Evolutionary conservation across 2,888 invertebrate species (phyloP), one percentile per base, ranked within the genome.

Genomic region (Coleophora deauratella): DNA sequence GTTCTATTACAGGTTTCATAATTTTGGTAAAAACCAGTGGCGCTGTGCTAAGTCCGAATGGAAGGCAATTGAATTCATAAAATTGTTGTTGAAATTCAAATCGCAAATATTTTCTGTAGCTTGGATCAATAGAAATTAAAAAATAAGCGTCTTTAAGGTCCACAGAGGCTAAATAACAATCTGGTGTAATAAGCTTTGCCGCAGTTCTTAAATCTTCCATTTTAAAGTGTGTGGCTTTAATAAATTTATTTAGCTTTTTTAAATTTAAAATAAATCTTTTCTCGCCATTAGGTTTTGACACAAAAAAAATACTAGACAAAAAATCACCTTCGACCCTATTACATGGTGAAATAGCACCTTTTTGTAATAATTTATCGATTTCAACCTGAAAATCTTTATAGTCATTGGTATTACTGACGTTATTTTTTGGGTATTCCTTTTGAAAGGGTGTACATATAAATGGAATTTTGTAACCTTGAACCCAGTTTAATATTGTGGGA

Each of bases 131-230:
- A 4, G 21, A 21, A 21, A 21, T 6, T 21, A 21, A 21, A 21
- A 21, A 21, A 21, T 33, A 42, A 12, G 14, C 30, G 9, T 44
- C 32, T 27, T 37, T 35, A 28, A 41, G 10, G 11, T 37, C 41
- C 13, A 41, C 2, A 21, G 34, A 33, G 0, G 42, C 42, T 45
- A 49, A 43, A 30, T 27, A 49, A 33, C 42, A 38, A 27, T 42
- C 32, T 36, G 42, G 32, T 0, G 31, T 27, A 2, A 45, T 33
- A 12, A 51, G n/a, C 35, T 45, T 48, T 12, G 33, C 34, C n/a
- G 47, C 50, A 1, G 49, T 50, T 1, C 50, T 30, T 27, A 41
- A 45, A 37, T 52, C 52, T 21, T 52, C 49, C 38, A 50, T 46
- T 41, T 50, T 49, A 33, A 52, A 52, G 41, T 50, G 50, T 2